Evolutionary conservation across 2,797 vertebrate genomes (phyloP).

Genomic region (Chrysocyon brachyurus): DNA sequence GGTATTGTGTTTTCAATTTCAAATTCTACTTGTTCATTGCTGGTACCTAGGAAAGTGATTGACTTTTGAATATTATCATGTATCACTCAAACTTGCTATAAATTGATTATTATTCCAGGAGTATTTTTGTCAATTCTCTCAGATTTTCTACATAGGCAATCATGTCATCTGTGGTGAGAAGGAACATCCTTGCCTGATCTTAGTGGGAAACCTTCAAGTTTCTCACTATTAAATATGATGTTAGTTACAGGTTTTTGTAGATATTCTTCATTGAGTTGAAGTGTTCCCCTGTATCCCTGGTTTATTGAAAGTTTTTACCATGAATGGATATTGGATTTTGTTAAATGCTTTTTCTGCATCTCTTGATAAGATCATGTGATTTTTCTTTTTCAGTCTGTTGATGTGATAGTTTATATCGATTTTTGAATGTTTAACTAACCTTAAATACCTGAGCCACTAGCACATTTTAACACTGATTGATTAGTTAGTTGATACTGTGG

Average conservation of each 20-base stretch:
- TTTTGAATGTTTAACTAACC: background rate
- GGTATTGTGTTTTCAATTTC: background rate
- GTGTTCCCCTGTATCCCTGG: background rate
- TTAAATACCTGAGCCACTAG: background rate
- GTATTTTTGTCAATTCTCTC: background rate
- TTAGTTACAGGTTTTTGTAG: background rate
- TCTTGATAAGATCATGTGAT: background rate
- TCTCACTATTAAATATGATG: background rate
- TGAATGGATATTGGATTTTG: background rate
- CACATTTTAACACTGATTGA: background rate
- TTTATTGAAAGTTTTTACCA: background rate
- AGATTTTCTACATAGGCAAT: background rate
- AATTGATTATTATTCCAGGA: background rate
- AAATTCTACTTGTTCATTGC: background rate
- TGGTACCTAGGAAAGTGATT: background rate
- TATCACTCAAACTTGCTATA: background rate
- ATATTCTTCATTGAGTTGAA: background rate
- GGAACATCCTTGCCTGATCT: background rate
- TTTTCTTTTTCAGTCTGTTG: background rate
- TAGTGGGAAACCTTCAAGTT: background rate
- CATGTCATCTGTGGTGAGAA: background rate
- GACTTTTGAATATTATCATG: background rate
- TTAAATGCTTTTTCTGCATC: background rate
- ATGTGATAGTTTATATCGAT: background rate
- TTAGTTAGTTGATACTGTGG: background rate